phyloP scores from a whole-genome alignment of 2,113 vertebrate genomes.

The Python bivittatus region DNA sequence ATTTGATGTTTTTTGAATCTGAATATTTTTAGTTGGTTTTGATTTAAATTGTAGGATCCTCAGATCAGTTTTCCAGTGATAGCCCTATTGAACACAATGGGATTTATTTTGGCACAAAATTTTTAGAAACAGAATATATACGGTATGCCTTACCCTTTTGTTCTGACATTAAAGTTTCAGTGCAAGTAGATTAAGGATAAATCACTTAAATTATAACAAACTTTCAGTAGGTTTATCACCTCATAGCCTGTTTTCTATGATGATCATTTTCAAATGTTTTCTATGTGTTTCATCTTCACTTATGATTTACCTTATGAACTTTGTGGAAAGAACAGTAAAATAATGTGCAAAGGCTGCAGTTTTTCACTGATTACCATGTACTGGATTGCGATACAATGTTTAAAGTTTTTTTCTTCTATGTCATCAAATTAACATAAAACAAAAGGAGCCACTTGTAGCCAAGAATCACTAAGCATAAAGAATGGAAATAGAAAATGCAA shows the following conservation, averaged over 20 bases:
- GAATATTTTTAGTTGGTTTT: neutral
- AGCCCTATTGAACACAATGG: neutral
- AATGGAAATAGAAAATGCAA: constrained; percentile 84
- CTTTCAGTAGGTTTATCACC: neutral
- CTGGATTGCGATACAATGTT: neutral
- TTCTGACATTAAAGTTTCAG: neutral
- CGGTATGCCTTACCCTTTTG: neutral
- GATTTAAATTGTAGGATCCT: neutral
- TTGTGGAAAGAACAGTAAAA: neutral
- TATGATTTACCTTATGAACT: neutral
- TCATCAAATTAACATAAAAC: constrained; percentile 25
- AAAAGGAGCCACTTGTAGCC: constrained; percentile 62
- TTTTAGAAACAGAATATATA: neutral
- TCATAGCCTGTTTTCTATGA: neutral
- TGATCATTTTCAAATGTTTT: neutral
- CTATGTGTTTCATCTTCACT: neutral
- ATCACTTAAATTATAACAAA: neutral
- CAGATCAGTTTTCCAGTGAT: neutral
- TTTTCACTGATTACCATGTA: neutral
- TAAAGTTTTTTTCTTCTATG: neutral
- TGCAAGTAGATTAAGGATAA: neutral
- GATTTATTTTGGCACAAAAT: neutral
- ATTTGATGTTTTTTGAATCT: neutral
- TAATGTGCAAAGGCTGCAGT: neutral
- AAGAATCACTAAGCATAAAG: constrained; percentile 59